phyloP scores from a whole-genome alignment of 2,797 vertebrate species.

The Halcyon badia region DNA sequence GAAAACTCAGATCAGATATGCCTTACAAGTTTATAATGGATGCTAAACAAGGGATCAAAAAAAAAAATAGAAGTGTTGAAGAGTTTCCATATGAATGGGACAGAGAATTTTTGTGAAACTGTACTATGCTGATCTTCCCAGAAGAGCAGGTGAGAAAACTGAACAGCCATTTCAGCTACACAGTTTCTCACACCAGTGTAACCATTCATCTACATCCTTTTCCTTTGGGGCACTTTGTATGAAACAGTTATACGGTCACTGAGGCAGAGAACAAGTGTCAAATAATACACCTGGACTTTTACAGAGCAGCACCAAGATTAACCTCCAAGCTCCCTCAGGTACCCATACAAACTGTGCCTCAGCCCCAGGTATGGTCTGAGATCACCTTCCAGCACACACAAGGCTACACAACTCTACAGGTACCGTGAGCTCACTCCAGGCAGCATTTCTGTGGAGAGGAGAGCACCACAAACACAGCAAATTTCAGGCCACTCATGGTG shows the following conservation, averaged over 20 bases:
- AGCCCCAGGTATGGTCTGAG: not conserved
- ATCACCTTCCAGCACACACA: not conserved
- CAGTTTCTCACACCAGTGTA: not conserved
- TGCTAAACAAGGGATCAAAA: not conserved
- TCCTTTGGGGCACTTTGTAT: not conserved
- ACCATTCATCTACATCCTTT: not conserved
- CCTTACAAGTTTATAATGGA: not conserved
- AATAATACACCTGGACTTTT: not conserved
- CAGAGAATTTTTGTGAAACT: not conserved
- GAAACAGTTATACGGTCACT: not conserved
- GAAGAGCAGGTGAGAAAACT: not conserved
- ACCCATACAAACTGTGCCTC: not conserved
- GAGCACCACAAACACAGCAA: rapidly evolving
- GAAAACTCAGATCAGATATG: not conserved
- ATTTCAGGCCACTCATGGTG: not conserved
- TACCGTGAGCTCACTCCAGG: not conserved
- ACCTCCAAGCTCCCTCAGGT: not conserved
- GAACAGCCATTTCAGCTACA: not conserved
- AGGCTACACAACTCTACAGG: not conserved
- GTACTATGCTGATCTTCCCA: not conserved
- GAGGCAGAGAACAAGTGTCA: not conserved
- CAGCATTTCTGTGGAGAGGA: not conserved
- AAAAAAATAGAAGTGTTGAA: not conserved
- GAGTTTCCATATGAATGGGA: not conserved
- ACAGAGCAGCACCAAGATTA: not conserved